A percentile compares a stretch with the other conserved stretches of the same genome.
Conservation (phyloP, 2,113 vertebrate species). For the Leucoraja erinaceus region DNA sequence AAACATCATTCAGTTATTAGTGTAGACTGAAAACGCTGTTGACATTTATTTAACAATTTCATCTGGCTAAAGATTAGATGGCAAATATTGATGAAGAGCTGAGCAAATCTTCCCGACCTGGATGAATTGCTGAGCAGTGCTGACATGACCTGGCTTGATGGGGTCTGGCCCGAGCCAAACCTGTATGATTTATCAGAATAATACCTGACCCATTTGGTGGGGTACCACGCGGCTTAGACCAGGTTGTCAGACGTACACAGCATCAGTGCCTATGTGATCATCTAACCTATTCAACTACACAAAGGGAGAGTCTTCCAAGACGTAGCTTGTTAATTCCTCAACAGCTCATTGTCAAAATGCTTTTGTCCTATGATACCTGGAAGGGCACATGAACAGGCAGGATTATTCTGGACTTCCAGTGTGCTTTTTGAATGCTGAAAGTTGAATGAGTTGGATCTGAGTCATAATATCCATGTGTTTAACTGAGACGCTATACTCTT, state of each 20-base stretch:
- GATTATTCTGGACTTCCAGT: not conserved
- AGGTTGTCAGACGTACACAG: too few relatives aligned
- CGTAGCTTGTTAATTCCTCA: not conserved
- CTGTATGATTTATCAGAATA: too few relatives aligned
- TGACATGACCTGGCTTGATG: too few relatives aligned
- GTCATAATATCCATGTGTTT: not conserved
- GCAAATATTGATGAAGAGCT: too few relatives aligned
- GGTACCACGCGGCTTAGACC: too few relatives aligned
- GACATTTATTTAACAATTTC: not conserved
- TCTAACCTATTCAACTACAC: not conserved
- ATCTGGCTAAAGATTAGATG: too few relatives aligned
- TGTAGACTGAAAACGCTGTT: not conserved
- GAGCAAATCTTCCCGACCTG: too few relatives aligned
- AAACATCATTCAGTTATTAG: not conserved
- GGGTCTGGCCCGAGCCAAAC: too few relatives aligned
- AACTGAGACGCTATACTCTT: not conserved
- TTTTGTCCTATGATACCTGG: not conserved
- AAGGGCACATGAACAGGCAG: too few relatives aligned
- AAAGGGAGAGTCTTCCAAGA: not conserved
- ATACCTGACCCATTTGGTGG: too few relatives aligned
- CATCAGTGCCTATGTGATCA: not conserved
- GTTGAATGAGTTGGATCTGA: not conserved
- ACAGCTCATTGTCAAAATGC: not conserved
- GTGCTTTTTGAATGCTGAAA: not conserved
- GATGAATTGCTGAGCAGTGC: too few relatives aligned